A percentile compares a stretch with the other conserved stretches of the same genome.
Conservation (phyloP, 2,888 invertebrate species). For the Cybosia mesomella region DNA sequence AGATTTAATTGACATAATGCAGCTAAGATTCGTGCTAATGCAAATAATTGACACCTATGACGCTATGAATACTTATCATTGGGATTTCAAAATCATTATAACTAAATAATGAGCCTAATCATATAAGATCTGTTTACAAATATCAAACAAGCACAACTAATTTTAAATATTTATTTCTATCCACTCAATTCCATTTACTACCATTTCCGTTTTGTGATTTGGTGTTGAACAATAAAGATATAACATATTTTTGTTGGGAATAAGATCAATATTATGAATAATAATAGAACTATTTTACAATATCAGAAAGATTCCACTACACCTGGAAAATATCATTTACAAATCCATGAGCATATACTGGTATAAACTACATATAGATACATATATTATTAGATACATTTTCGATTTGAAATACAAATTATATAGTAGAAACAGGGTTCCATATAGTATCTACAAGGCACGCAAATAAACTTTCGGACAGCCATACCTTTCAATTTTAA, state of each 20-base stretch:
- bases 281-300: conserved; percentile 40
- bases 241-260: conserved; percentile 30
- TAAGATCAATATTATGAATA: conserved; percentile 38
- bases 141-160: conserved; percentile 34
- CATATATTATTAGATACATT: conserved; percentile 18
- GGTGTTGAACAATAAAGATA: conserved; percentile 34
- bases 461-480: conserved; percentile 59
- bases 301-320: conserved; percentile 62
- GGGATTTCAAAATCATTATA: conserved; percentile 44
- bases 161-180: conserved; percentile 25
- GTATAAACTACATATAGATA: conserved; percentile 15
- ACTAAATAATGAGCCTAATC: conserved; percentile 36
- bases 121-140: conserved; percentile 42
- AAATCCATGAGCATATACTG: conserved; percentile 35
- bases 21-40: conserved; percentile 45
- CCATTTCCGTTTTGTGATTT: conserved; percentile 38
- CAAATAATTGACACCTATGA: conserved; percentile 56
- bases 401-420: conserved; percentile 20
- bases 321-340: conserved; percentile 50
- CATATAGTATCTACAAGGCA: conserved; percentile 62
- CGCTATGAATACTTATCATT: conserved; percentile 43
- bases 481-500: conserved; percentile 29
- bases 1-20: conserved; percentile 51
- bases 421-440: conserved; percentile 29
- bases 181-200: conserved; percentile 50